Percentiles rank a stretch among this genome's conserved stretches.
Conservation (phyloP, 2,888 invertebrate species). For the Lepeophtheirus nordmannii region DNA sequence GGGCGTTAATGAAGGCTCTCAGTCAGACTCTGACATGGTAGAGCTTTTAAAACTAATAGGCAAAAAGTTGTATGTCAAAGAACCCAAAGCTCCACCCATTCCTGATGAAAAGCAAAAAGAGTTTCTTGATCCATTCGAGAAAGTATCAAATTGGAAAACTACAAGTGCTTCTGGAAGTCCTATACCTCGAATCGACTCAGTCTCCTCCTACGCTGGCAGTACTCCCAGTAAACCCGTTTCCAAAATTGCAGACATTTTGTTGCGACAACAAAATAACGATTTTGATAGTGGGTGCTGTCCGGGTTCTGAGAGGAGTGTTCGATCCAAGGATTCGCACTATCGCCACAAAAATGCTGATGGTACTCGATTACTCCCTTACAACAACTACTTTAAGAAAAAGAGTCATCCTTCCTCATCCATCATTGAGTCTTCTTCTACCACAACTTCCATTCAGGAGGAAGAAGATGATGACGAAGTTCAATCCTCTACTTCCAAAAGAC, state of each 20-base stretch:
- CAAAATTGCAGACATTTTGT: neutral
- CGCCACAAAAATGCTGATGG: neutral
- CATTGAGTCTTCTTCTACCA: neutral
- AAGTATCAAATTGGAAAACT: conserved; percentile 19
- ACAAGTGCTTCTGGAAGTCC: neutral
- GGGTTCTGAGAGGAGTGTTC: conserved; percentile 15
- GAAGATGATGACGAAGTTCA: neutral
- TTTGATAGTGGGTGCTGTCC: conserved; percentile 23
- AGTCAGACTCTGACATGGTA: neutral
- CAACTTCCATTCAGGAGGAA: neutral
- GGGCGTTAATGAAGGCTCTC: neutral
- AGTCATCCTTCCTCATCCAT: neutral
- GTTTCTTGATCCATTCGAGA: conserved; percentile 18
- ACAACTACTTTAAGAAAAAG: neutral
- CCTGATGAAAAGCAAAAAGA: conserved; percentile 1
- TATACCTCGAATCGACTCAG: neutral
- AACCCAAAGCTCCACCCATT: neutral
- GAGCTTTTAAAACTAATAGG: conserved; percentile 6
- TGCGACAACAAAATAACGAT: conserved; percentile 4
- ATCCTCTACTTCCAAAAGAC: neutral
- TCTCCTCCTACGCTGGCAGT: neutral
- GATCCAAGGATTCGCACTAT: neutral
- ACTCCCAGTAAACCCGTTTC: neutral
- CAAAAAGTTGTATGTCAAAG: conserved; percentile 1
- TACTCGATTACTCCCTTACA: neutral